Percentiles rank a stretch among this genome's conserved stretches.
Evolutionary conservation across 2,113 vertebrate species (phyloP).

Genomic region (Phylloscopus trochiloides): DNA sequence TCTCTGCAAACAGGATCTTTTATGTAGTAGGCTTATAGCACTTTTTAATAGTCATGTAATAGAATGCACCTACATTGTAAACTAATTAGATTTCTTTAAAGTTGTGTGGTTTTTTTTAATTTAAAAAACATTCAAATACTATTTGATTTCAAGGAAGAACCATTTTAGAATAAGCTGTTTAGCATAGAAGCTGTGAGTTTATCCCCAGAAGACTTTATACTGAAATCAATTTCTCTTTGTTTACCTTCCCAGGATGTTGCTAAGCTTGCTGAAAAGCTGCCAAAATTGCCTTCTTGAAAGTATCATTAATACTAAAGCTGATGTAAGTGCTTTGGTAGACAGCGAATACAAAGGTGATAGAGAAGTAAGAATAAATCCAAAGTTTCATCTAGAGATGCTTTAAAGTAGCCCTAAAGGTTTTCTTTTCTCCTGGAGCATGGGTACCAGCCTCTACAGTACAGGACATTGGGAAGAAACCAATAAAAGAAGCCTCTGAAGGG

Average conservation of each 20-base stretch:
- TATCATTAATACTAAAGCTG: background rate
- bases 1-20: background rate
- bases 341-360: background rate
- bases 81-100: background rate
- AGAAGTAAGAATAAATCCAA: background rate
- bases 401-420: background rate
- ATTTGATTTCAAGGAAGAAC: background rate
- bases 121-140: background rate
- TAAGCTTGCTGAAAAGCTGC: background rate
- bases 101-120: background rate
- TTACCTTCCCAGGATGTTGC: conserved; percentile 7
- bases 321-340: background rate
- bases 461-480: background rate
- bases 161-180: background rate
- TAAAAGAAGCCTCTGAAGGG: background rate
- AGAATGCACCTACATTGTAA: background rate
- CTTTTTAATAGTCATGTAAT: background rate
- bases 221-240: conserved; percentile 35
- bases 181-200: background rate
- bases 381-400: background rate
- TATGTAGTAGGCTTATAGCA: background rate
- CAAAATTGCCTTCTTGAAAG: conserved; percentile 20
- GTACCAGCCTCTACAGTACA: rapidly evolving
- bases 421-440: rapidly evolving
- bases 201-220: background rate